Percentiles rank a stretch among this genome's conserved stretches.
Conservation (phyloP, 2,888 invertebrate species). For the Melieria picta region DNA sequence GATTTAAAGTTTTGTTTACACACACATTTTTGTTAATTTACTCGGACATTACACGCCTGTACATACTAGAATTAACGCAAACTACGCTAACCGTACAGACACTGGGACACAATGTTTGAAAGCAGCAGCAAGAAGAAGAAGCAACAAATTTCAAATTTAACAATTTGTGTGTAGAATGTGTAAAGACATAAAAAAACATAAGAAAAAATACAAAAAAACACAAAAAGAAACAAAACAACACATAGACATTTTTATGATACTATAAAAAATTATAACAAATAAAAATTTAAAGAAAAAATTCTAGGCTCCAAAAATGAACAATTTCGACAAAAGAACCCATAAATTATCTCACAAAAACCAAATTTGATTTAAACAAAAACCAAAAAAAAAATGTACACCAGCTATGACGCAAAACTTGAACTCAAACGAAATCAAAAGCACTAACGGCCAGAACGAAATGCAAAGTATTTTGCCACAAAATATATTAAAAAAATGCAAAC, state of each 20-base stretch:
- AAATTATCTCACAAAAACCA: too few relatives aligned
- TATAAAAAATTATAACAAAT: too few relatives aligned
- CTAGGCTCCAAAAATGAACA: too few relatives aligned
- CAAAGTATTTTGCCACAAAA: neutral
- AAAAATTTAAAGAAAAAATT: too few relatives aligned
- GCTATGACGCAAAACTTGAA: constrained; percentile 10
- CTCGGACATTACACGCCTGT: constrained; percentile 5
- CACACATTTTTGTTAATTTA: too few relatives aligned
- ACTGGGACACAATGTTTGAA: constrained; percentile 9
- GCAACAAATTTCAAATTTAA: constrained; percentile 5
- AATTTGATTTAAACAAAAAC: neutral
- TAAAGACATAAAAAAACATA: constrained; percentile 7
- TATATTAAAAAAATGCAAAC: constrained; percentile 6
- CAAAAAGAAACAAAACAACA: constrained; percentile 1
- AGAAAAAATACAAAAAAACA: constrained; percentile 1
- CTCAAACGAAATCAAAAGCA: constrained; percentile 12
- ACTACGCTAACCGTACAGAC: constrained; percentile 5
- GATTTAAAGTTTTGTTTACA: neutral
- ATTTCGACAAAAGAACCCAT: too few relatives aligned
- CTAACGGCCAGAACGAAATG: constrained; percentile 14
- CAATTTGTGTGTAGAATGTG: neutral
- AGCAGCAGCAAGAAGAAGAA: neutral
- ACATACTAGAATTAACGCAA: constrained; percentile 16
- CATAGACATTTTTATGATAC: constrained; percentile 1
- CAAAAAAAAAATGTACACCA: neutral